Conservation (phyloP, 2,113 vertebrate species). For the Tupaia tana region DNA sequence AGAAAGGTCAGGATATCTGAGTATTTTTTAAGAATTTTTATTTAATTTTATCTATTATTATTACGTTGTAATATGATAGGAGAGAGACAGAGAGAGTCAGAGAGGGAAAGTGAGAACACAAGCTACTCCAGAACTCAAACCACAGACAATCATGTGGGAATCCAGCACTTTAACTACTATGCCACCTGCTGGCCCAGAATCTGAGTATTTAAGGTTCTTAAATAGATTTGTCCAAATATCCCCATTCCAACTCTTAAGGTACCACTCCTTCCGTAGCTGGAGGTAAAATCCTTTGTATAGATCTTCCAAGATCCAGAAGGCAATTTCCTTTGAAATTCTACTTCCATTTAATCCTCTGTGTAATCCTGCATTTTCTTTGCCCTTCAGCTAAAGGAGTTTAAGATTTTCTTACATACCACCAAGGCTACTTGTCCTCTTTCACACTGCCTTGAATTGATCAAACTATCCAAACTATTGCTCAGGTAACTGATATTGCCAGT, state of each 20-base stretch:
- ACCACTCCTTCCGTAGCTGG: not conserved
- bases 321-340: not conserved
- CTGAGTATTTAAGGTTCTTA: not conserved
- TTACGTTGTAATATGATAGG: no score
- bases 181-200: not conserved
- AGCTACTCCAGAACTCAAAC: no score
- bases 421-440: not conserved
- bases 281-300: not conserved
- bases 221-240: not conserved
- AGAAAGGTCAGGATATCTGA: not conserved
- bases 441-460: not conserved
- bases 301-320: not conserved
- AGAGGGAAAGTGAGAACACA: no score
- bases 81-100: no score
- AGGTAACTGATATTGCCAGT: no score
- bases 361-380: not conserved
- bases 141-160: no score
- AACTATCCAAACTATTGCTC: no score
- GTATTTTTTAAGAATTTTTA: no score
- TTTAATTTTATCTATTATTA: no score
- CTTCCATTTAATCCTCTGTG: not conserved
- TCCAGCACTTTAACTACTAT: no score
- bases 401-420: not conserved
- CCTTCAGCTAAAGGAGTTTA: not conserved
- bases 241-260: not conserved